A percentile compares a stretch with the other conserved stretches of the same genome.
Conservation (phyloP, 2,888 invertebrate species). For the Taenaris catops region DNA sequence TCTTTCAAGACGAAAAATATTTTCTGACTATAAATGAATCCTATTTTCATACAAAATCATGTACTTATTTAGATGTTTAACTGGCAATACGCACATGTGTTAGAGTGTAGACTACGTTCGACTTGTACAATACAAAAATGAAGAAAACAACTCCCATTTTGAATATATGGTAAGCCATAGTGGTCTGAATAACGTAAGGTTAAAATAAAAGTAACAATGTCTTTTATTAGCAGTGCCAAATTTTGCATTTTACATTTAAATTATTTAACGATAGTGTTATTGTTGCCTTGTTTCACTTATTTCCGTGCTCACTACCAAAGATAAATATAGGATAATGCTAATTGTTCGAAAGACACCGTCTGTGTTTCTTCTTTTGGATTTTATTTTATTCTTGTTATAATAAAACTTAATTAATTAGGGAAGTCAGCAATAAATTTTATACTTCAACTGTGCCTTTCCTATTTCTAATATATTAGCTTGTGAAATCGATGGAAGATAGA, state of each 20-base stretch:
- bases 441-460: constrained; percentile 80
- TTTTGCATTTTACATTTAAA: constrained; percentile 34
- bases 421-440: constrained; percentile 79
- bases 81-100: constrained; percentile 65
- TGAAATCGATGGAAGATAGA: constrained; percentile 61
- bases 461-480: constrained; percentile 76
- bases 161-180: constrained; percentile 33
- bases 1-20: constrained; percentile 58
- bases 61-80: constrained; percentile 62
- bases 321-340: not conserved
- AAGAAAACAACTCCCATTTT: constrained; percentile 28
- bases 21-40: constrained; percentile 70
- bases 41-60: constrained; percentile 72
- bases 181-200: constrained; percentile 25
- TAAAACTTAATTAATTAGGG: constrained; percentile 60
- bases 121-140: constrained; percentile 32
- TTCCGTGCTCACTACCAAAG: constrained; percentile 6
- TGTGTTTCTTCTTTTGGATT: constrained; percentile 10
- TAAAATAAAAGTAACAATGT: constrained; percentile 11
- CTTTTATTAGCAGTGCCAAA: constrained; percentile 51
- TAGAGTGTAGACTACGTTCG: constrained; percentile 44
- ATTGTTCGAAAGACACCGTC: constrained; percentile 11
- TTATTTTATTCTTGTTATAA: constrained; percentile 34
- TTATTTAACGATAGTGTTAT: too few species aligned
- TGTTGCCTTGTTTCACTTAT: constrained; percentile 7